Percentiles rank a stretch among this genome's conserved stretches.
Evolutionary conservation across 2,888 invertebrate genomes (phyloP).

Genomic region (Anthophora plumipes): DNA sequence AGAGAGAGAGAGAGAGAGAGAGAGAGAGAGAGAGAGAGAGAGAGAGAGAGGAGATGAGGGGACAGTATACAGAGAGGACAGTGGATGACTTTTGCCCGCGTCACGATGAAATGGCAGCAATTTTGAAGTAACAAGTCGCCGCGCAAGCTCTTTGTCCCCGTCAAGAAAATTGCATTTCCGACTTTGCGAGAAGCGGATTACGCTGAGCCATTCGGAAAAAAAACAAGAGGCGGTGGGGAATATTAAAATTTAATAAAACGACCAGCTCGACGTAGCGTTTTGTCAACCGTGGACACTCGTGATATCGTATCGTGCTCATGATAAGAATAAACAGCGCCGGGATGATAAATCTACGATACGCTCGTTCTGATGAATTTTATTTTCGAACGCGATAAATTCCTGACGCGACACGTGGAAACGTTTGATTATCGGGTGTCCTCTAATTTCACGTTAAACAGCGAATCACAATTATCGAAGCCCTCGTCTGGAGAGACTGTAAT

Average conservation of each 20-base stretch:
- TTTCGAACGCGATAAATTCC: too few species aligned
- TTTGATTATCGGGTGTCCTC: conserved; percentile 27
- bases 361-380: background rate
- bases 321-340: background rate
- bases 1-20: too few species aligned
- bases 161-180: conserved; percentile 50
- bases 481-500: conserved; percentile 8
- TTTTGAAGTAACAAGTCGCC: conserved; percentile 53
- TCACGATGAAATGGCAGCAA: conserved; percentile 53
- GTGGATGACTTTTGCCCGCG: conserved; percentile 26
- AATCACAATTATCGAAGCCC: conserved; percentile 36
- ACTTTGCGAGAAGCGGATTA: conserved; percentile 23
- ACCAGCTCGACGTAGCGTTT: background rate
- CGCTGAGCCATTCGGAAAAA: conserved; percentile 12
- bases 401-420: background rate
- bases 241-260: conserved; percentile 45
- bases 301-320: background rate
- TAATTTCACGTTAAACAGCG: conserved; percentile 37
- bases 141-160: conserved; percentile 37
- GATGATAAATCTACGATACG: background rate
- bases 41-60: too few species aligned
- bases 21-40: too few species aligned
- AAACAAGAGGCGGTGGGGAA: conserved; percentile 7
- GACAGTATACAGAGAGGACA: too few species aligned
- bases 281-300: background rate